A percentile compares a stretch with the other conserved stretches of the same genome.
phyloP scores from a whole-genome alignment of 1,140 invertebrate genomes.

The Bombus superbus region DNA sequence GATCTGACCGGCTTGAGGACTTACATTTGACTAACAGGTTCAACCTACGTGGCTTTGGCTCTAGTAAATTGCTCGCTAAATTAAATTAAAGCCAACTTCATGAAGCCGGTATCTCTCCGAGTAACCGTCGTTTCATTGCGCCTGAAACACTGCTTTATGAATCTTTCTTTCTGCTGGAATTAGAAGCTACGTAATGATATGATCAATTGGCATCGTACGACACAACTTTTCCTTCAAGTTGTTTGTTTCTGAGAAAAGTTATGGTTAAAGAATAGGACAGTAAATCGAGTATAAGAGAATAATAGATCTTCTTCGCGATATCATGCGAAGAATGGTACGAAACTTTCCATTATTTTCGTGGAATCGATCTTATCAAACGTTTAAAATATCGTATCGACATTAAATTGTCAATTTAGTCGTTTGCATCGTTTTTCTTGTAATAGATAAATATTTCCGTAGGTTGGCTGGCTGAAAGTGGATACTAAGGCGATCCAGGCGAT shows the following conservation, averaged over 20 bases:
- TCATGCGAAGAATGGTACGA: no score
- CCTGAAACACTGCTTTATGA: neutral
- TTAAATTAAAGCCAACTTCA: neutral
- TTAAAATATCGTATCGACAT: no score
- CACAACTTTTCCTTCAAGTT: no score
- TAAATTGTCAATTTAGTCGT: neutral
- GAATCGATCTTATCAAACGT: no score
- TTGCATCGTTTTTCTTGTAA: neutral
- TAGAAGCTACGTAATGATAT: neutral
- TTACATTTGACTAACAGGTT: neutral
- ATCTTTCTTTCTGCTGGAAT: neutral
- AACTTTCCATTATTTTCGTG: no score
- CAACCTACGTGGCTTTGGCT: neutral
- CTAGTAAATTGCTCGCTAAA: slow-evolving; percentile 19
- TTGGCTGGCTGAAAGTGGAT: slow-evolving; percentile 94
- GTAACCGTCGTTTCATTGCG: neutral
- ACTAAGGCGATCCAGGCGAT: slow-evolving; percentile 94
- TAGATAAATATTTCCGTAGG: slow-evolving; percentile 83
- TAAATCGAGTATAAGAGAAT: no score
- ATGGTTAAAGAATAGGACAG: no score
- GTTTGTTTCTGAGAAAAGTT: no score
- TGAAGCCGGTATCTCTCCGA: neutral
- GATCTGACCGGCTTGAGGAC: neutral
- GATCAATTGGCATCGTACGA: neutral
- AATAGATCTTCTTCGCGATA: no score